These are phyloP conservation scores for Patella ulyssiponensis DNA, from an alignment of 2,888 invertebrate genomes.

Conservation along the genomic window DNA sequence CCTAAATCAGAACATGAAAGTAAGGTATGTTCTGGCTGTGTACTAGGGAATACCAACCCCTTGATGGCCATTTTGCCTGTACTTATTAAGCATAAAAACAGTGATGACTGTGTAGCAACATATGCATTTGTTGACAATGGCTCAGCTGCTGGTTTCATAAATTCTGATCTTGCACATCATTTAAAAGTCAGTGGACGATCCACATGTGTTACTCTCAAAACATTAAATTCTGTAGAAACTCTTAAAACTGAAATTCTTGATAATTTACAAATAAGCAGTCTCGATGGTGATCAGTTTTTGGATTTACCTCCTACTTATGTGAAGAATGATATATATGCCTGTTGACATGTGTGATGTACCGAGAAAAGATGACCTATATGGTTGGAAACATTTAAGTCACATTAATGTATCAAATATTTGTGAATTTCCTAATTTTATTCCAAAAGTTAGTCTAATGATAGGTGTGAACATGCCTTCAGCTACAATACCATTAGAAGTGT, in stretches of 20 bases:
- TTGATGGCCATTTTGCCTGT: not conserved
- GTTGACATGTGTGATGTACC: not conserved
- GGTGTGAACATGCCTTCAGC: slow-evolving; percentile 14
- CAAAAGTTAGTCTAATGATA: slow-evolving; percentile 5
- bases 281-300: not conserved
- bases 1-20: not conserved
- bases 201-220: not conserved
- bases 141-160: not conserved
- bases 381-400: slow-evolving; percentile 10
- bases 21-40: not conserved
- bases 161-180: not conserved
- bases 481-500: not conserved
- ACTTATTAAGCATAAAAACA: not conserved
- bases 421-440: not conserved
- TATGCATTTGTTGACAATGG: not conserved
- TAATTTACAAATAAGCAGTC: not conserved
- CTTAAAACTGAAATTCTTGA: slow-evolving; percentile 5
- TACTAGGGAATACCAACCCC: not conserved
- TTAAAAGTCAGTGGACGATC: not conserved
- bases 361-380: not conserved
- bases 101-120: not conserved
- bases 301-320: not conserved
- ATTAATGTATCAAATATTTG: not conserved
- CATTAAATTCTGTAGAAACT: not conserved
- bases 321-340: not conserved